A percentile compares a stretch with the other conserved stretches of the same genome.
phyloP scores from a whole-genome alignment of 2,797 vertebrate species.

The Cossypha polioptera region DNA sequence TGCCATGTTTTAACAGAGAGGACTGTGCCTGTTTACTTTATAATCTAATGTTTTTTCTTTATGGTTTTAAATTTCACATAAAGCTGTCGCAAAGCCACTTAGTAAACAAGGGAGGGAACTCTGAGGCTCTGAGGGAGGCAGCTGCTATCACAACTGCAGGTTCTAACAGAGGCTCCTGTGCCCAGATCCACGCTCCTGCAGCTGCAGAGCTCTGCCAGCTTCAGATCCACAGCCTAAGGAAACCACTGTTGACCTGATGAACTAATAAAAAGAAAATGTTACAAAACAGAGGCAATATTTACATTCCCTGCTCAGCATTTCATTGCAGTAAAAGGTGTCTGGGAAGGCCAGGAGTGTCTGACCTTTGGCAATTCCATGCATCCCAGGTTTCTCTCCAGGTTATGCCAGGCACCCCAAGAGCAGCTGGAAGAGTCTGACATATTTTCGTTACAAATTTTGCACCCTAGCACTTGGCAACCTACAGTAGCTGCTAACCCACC shows the following conservation, averaged over 20 bases:
- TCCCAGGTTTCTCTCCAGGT: not conserved
- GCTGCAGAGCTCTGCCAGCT: not conserved
- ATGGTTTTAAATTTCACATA: not conserved
- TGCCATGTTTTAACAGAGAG: not conserved
- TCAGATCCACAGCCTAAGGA: not conserved
- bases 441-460: not conserved
- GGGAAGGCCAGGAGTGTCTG: not conserved
- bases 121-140: accelerated
- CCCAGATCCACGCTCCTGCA: not conserved
- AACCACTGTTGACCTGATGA: not conserved
- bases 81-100: not conserved
- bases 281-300: not conserved
- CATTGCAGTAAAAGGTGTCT: not conserved
- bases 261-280: not conserved
- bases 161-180: not conserved
- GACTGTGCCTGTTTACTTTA: not conserved
- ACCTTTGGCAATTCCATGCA: not conserved
- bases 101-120: not conserved
- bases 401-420: not conserved
- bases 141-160: not conserved
- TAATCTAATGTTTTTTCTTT: not conserved
- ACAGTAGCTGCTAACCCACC: not conserved
- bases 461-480: not conserved
- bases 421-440: not conserved
- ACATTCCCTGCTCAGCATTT: not conserved